Evolutionary conservation across 2,113 vertebrate species (phyloP).

Genomic region (Tautogolabrus adspersus): DNA sequence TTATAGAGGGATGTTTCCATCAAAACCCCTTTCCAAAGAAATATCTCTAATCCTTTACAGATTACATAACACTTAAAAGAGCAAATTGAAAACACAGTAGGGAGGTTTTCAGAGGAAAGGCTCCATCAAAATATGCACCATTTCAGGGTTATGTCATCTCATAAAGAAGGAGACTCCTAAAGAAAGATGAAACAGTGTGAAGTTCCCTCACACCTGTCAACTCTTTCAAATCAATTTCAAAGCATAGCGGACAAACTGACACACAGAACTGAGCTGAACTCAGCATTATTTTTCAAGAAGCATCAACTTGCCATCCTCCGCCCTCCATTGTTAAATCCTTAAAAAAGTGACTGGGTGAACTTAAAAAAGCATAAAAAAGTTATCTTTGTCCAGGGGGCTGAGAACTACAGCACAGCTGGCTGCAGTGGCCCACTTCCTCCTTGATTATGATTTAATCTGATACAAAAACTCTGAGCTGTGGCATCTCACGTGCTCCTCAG

Average conservation of each 20-base stretch:
- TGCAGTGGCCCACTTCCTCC: constrained; percentile 58
- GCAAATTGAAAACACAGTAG: constrained; percentile 16
- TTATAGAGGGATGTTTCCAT: constrained; percentile 17
- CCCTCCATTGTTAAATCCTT: constrained; percentile 4
- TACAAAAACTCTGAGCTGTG: constrained; percentile 48
- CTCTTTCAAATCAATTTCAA: constrained; percentile 25
- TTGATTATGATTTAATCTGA: constrained; percentile 56
- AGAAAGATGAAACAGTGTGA: constrained; percentile 35
- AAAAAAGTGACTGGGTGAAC: constrained; percentile 12
- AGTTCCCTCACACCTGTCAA: constrained; percentile 39
- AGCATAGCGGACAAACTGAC: constrained; percentile 23
- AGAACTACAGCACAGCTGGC: constrained; percentile 57
- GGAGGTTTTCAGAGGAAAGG: constrained; percentile 15
- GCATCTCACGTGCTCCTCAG: constrained; percentile 44
- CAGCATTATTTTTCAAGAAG: constrained; percentile 38
- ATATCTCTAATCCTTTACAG: constrained; percentile 35
- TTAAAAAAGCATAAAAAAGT: background rate
- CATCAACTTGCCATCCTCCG: background rate
- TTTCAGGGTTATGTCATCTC: constrained; percentile 23
- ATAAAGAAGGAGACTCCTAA: constrained; percentile 27
- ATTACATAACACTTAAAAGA: constrained; percentile 21
- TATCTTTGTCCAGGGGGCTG: background rate
- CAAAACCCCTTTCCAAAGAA: constrained; percentile 17
- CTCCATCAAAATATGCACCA: background rate
- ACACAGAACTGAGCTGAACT: constrained; percentile 30